Base-by-base conservation (phyloP, 2,113 vertebrate species). In the Lepisosteus osseus region DNA sequence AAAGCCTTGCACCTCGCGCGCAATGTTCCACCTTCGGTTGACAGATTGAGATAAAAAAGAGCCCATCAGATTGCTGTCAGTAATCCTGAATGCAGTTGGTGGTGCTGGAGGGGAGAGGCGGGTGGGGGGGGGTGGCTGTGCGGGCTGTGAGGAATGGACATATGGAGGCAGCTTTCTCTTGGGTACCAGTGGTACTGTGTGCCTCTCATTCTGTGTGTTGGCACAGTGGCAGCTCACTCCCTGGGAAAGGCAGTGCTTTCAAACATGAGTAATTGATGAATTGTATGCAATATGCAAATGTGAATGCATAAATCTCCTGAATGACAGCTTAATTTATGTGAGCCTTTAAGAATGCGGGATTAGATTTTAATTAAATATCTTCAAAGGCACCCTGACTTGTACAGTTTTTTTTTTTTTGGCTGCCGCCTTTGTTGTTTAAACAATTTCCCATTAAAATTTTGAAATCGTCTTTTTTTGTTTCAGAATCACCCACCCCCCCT, bases 281-380 rank as follows among this genome's bases (percentile, higher is more conserved):
- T 92, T 93, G 88, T 93, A 87, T 91, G 88, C 80, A 89, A 84
- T 92, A 94, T 93, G 93, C 89, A 94, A 94, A 95, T 95, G 82
- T 61, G 85, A 90, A 87, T 85, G 83, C 92, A 95, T 94, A 93
- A 94, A 94, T 95, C 92, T 95, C 82, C 85, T 91, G 88, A 94
- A 90, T 94, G 92, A 94, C 93, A 94, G 87, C 89, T 93, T 94
- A 93, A 94, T 95, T 94, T 94, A 91, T 92, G 89, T 90, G 89
- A 90, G 89, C 90, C 89, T 93, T 93, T 93, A 94, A 93, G 93
- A 94, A 92, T 91, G 90, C 88, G 83, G 90, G 91, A 94, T 95
- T 94, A 94, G 90, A 92, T 93, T 94, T 94, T 95, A 95, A 95
- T 95, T 94, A 94, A 94, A 93, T 93, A 90, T 93, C 90, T 93